Evolutionary conservation across 2,888 invertebrate genomes (phyloP).

Genomic region (Lochmaea capreae): DNA sequence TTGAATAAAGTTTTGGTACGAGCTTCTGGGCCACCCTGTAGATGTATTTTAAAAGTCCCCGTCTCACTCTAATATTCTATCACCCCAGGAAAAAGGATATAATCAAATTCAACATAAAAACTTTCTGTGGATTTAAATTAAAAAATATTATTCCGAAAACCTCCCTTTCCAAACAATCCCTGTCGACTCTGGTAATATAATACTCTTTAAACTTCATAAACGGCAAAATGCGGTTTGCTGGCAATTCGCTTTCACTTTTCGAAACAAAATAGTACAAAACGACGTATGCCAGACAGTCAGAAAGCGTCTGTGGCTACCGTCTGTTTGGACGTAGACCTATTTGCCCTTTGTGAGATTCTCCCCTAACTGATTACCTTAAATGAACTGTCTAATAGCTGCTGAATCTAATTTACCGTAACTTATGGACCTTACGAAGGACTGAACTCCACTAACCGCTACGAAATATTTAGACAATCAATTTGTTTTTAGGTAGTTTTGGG

Average conservation of each 20-base stretch:
- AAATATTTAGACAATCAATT: slow-evolving; percentile 2
- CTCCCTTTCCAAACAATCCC: too few species aligned
- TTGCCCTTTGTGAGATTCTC: slow-evolving; percentile 22
- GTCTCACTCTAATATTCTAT: too few species aligned
- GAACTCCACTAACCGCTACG: not conserved
- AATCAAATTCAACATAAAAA: too few species aligned
- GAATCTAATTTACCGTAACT: slow-evolving; percentile 24
- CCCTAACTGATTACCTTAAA: slow-evolving; percentile 23
- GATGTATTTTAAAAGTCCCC: too few species aligned
- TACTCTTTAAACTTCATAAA: not conserved
- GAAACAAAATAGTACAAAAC: slow-evolving; percentile 3
- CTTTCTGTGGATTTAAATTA: too few species aligned
- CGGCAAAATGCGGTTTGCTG: not conserved
- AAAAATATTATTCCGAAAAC: too few species aligned
- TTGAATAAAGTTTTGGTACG: too few species aligned
- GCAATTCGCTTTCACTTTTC: not conserved
- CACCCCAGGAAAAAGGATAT: too few species aligned
- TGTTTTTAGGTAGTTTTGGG: not conserved
- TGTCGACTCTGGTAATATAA: too few species aligned
- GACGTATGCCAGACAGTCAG: not conserved
- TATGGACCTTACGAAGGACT: not conserved
- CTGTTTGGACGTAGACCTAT: slow-evolving; percentile 11
- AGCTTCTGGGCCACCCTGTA: too few species aligned
- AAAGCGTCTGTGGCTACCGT: slow-evolving; percentile 1
- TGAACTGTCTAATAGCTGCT: slow-evolving; percentile 28